Base-by-base conservation (phyloP, 1,140 invertebrate genomes). In the Drosophila albomicans region DNA sequence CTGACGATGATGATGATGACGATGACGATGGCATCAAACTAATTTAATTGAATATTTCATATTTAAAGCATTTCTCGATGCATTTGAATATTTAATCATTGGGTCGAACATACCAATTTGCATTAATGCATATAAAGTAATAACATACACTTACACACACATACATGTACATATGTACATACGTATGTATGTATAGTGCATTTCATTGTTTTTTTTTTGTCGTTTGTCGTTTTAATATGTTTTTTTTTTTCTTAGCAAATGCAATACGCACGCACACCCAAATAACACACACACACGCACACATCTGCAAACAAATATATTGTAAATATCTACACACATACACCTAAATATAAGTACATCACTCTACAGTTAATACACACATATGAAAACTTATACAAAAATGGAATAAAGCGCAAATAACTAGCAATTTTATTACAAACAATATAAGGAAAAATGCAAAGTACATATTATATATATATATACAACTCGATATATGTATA, bases 291-390 rank as follows among this genome's bases (percentile, higher is more conserved):
- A 54, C 10, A 5, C 38, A 62, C 1, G 54, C 51, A 52, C 15
- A 30, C 16, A 65, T 16, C 46, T n/a, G 6, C 38, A 62, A 32
- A 43, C 13, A 59, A 35, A 54, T 62, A 54, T 62, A 30, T 43
- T 74, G 71, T 74, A 74, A 68, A 77, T 74, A 78, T 43, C 13
- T 56, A 64, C 10, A 73, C 45, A 68, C 32, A 43, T 52, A 48
- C 20, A 25, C 4, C 20, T 46, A 13, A 16, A 41, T 35, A 41
- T 56, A 45, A 46, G 38, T 15, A 46, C 41, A 56, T 20, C 8
- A 52, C 43, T 59, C 63, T 62, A 49, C 30, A 45, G 25, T 49
- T 6, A 7, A 48, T 45, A 46, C 46, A 28, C 1, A 48, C 28
- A 25, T 48, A 25, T n/a, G 13, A 11, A 38, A 59, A 46, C 32